Evolutionary conservation across 2,888 invertebrate genomes (phyloP).

Genomic region (Chromoteleia sp.): DNA sequence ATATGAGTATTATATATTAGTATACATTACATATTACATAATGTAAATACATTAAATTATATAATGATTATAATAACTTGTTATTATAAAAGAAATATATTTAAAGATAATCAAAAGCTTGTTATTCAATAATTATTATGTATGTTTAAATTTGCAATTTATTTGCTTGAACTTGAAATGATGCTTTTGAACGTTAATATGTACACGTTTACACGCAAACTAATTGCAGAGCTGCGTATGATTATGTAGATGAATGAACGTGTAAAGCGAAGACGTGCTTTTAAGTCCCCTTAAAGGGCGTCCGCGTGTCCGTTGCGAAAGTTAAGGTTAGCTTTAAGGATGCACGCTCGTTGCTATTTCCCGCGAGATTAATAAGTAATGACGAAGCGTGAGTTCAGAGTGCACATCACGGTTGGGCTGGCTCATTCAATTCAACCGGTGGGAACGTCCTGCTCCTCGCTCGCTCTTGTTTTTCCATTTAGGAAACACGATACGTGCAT

Average conservation of each 20-base stretch:
- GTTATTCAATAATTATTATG: no score
- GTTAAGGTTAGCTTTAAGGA: constrained; percentile 56
- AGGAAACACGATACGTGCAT: constrained; percentile 40
- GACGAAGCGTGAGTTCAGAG: constrained; percentile 66
- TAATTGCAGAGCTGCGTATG: constrained; percentile 29
- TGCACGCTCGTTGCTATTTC: constrained; percentile 62
- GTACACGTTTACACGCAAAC: constrained; percentile 2
- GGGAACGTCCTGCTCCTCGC: constrained; percentile 66
- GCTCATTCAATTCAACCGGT: constrained; percentile 63
- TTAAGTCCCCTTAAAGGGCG: constrained; percentile 27
- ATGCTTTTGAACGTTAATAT: background rate
- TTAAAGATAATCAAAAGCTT: background rate
- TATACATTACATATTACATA: no score
- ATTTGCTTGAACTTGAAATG: background rate
- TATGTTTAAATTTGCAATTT: no score
- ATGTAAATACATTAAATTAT: no score
- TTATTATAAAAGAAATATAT: no score
- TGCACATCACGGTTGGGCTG: constrained; percentile 58
- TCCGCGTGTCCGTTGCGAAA: constrained; percentile 53
- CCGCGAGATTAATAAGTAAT: constrained; percentile 67
- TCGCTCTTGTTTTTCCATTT: constrained; percentile 62
- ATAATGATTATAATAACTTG: no score
- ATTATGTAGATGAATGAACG: constrained; percentile 44
- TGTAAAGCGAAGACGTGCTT: constrained; percentile 27
- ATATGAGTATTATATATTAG: no score